Conservation (phyloP, 2,888 invertebrate species). For the Serrognathus titanus region DNA sequence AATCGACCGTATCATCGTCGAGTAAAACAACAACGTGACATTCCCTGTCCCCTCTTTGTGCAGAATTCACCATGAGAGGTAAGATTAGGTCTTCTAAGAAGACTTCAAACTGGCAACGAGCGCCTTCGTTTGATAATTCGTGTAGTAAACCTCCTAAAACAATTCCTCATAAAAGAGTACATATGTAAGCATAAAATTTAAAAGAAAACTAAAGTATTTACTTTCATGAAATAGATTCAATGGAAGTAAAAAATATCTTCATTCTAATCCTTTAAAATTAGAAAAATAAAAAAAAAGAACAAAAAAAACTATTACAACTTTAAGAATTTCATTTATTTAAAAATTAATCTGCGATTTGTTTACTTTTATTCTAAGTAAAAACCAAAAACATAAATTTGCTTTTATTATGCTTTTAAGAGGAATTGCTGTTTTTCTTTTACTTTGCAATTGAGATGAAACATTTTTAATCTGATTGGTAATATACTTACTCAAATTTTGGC, state of each 20-base stretch:
- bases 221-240: not conserved
- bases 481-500: constrained; percentile 87
- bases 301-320: too few species aligned
- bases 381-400: too few species aligned
- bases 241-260: not conserved
- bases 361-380: not conserved
- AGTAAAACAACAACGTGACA: constrained; percentile 95
- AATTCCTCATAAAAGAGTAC: not conserved
- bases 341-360: too few species aligned
- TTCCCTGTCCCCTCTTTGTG: constrained; percentile 92
- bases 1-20: constrained; percentile 94
- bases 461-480: constrained; percentile 1
- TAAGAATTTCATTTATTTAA: too few species aligned
- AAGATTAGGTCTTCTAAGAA: constrained; percentile 94
- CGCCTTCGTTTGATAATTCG: constrained; percentile 99
- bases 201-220: not conserved
- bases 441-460: constrained; percentile 3
- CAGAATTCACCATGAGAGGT: constrained; percentile 93
- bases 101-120: constrained; percentile 91
- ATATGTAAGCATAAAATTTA: not conserved
- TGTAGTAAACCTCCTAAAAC: constrained; percentile 83
- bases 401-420: too few species aligned
- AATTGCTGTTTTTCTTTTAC: not conserved
- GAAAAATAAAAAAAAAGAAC: too few species aligned
- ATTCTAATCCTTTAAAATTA: not conserved